These are phyloP conservation scores for Malthinus flaveolus DNA, from an alignment of 2,888 invertebrate genomes.

Conservation along the genomic window DNA sequence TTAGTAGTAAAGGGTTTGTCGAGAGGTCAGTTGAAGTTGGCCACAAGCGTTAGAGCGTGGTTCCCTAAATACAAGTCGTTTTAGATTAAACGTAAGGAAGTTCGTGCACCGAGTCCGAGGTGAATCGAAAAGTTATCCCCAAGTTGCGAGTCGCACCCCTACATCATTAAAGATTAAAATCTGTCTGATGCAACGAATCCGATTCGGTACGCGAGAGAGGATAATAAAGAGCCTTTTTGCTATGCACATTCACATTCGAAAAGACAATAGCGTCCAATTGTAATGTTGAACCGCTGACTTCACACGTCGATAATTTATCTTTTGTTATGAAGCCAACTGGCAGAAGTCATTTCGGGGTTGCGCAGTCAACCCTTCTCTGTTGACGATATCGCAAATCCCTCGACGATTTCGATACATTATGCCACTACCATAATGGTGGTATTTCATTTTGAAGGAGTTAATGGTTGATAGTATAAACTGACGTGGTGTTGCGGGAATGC, in stretches of 20 bases:
- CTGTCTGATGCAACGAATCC: constrained; percentile 29
- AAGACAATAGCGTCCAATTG: constrained; percentile 37
- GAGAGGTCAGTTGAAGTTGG: constrained; percentile 15
- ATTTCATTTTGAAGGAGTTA: constrained; percentile 32
- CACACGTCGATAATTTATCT: constrained; percentile 44
- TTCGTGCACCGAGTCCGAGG: constrained; percentile 5
- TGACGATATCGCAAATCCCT: constrained; percentile 17
- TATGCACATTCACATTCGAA: constrained; percentile 24
- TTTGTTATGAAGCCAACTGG: constrained; percentile 48
- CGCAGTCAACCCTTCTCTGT: constrained; percentile 24
- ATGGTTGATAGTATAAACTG: constrained; percentile 12
- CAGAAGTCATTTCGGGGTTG: constrained; percentile 42
- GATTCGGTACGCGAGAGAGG: constrained; percentile 21
- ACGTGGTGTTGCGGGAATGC: constrained; percentile 29
- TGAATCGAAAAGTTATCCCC: constrained; percentile 7
- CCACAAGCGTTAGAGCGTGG: constrained; percentile 19
- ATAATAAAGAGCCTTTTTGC: constrained; percentile 25
- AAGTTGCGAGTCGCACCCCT: constrained; percentile 17
- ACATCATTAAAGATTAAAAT: constrained; percentile 34
- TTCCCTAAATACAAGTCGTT: constrained; percentile 22
- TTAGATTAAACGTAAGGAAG: constrained; percentile 18
- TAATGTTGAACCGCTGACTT: constrained; percentile 38
- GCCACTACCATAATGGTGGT: constrained; percentile 35
- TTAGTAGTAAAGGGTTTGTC: constrained; percentile 19
- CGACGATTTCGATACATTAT: constrained; percentile 24